phyloP scores from a whole-genome alignment of 35 echinoderm and acorn worm genomes.

The Holothuria glaberrima region DNA sequence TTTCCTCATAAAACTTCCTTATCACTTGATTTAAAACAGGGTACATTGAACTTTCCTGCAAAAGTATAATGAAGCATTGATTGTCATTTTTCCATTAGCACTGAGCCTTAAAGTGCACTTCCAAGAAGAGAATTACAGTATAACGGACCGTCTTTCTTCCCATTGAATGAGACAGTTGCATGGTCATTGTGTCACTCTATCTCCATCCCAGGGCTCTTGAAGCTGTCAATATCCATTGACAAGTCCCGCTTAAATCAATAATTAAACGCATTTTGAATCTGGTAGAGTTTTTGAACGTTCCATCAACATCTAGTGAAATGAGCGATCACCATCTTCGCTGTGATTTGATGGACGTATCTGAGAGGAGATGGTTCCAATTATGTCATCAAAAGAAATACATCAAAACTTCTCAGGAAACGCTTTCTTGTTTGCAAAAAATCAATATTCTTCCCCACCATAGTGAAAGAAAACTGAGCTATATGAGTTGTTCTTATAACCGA shows the following conservation, averaged over 20 bases:
- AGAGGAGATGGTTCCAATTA: slow-evolving; percentile 13
- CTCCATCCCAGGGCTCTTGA: not conserved
- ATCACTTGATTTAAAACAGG: too few relatives aligned
- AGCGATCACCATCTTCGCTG: not conserved
- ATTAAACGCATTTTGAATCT: not conserved
- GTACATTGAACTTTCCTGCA: too few relatives aligned
- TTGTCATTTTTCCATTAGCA: too few relatives aligned
- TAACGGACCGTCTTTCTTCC: too few relatives aligned
- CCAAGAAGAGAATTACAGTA: too few relatives aligned
- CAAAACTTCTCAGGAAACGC: not conserved
- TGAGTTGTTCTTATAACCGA: not conserved
- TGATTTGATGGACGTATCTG: slow-evolving; percentile 21
- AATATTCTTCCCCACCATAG: not conserved
- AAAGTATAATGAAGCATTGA: too few relatives aligned
- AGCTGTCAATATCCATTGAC: slow-evolving; percentile 38
- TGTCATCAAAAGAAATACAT: slow-evolving; percentile 21
- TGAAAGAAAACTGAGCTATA: not conserved
- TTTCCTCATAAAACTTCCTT: too few relatives aligned
- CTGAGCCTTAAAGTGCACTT: too few relatives aligned
- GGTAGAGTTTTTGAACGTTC: too few relatives aligned
- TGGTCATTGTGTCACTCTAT: too few relatives aligned
- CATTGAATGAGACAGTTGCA: too few relatives aligned
- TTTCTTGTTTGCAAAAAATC: slow-evolving; percentile 12
- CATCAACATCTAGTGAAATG: not conserved
- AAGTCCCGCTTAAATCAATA: slow-evolving; percentile 26